Evolutionary conservation across 2,888 invertebrate genomes (phyloP), one percentile per base, ranked within the genome.

Genomic region (Petrophora chlorosata): DNA sequence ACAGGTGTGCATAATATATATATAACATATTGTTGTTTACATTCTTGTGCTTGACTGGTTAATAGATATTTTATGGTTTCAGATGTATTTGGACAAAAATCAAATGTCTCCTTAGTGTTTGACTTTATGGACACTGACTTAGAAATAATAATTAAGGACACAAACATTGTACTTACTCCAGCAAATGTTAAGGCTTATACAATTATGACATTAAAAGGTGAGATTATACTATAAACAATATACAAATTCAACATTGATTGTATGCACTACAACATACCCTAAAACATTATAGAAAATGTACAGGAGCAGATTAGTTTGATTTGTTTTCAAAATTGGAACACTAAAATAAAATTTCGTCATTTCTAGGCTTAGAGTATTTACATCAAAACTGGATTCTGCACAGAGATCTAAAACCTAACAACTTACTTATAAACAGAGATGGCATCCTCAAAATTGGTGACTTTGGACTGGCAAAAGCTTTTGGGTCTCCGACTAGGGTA

Each of bases 81-180:
- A 92, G 99, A 99, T 93, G 99, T 99, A 2, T 99, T 99, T 91
- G 99, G 99, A n/a, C 96, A 98, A 73, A 96, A 97, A 85, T 99
- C 99, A 9, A 99, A 99, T 92, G 97, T 99, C 12, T 99, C 99
- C 12, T 88, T 99, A 46, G 99, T 99, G 0, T 99, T 99, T 90
- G 99, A 99, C 84, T 99, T 98, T 73, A 99, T 99, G 99, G 98
- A 99, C 76, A 99, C 99, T 22, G 99, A 99, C 86, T 90, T 99
- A 66, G 99, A 99, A 92, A 96, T 98, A 61, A 95, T 97, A 62
- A 94, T 97, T 63, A 97, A 96, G 85, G 98, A 99, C 75, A 94
- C 87, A 53, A 94, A 92, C 64, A 96, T 98, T 67, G 96, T 98
- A 48, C 90, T 99, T 45, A 95, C 97, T 8, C 95, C 97, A 29